A percentile compares a stretch with the other conserved stretches of the same genome.
Evolutionary conservation across 2,113 vertebrate genomes (phyloP).

Genomic region (Sprattus sprattus): DNA sequence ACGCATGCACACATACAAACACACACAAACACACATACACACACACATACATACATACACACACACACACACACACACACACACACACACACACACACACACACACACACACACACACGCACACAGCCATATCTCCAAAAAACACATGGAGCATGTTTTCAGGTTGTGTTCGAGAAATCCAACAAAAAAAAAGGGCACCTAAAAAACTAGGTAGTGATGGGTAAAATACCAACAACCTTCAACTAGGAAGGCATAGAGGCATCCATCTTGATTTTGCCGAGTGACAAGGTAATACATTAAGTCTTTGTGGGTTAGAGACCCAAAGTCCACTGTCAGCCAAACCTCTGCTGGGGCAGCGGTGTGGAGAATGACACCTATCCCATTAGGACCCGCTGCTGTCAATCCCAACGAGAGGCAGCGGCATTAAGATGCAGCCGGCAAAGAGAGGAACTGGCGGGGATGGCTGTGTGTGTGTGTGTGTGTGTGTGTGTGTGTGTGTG

Average conservation of each 20-base stretch:
- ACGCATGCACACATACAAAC: neutral
- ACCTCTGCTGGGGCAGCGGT: neutral
- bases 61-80: neutral
- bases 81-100: neutral
- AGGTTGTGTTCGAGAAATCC: neutral
- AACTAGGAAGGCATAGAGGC: constrained; percentile 17
- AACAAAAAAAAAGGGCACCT: neutral
- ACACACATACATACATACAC: neutral
- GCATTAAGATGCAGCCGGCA: constrained; percentile 1
- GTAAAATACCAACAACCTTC: constrained; percentile 25
- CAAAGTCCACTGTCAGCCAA: constrained; percentile 28
- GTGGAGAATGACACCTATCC: constrained; percentile 25
- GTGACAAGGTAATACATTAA: constrained; percentile 44
- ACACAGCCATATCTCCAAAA: neutral
- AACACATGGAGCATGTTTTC: neutral
- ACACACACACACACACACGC: neutral
- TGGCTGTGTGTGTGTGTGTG: too few relatives aligned
- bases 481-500: too few relatives aligned
- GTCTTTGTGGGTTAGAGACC: constrained; percentile 28
- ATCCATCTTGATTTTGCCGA: constrained; percentile 44
- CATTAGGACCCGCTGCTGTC: constrained; percentile 8
- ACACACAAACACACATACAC: neutral
- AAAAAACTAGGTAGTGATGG: neutral
- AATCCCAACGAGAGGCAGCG: constrained; percentile 8
- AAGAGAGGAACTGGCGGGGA: neutral